Conservation (phyloP, 2,888 invertebrate genomes). For the Zaprionus obscuricornis region DNA sequence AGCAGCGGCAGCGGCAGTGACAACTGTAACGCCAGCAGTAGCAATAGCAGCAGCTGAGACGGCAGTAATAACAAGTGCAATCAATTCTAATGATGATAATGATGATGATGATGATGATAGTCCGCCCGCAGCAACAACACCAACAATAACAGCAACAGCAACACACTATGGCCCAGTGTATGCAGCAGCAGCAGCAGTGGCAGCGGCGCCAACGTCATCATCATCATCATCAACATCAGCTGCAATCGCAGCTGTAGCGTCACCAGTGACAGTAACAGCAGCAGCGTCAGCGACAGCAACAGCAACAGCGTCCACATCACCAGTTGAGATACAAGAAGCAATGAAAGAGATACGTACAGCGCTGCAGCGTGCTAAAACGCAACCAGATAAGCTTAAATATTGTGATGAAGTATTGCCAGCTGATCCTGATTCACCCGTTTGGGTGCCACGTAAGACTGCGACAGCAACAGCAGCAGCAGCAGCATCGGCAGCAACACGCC, state of each 20-base stretch:
- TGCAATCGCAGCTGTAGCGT: background rate
- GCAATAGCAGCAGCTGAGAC: conserved; percentile 17
- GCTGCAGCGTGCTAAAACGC: conserved; percentile 85
- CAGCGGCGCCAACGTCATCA: conserved; percentile 10
- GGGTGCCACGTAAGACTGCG: conserved; percentile 80
- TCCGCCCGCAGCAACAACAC: conserved; percentile 47
- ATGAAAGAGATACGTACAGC: conserved; percentile 93
- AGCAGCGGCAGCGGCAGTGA: background rate
- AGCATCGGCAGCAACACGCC: conserved; percentile 30
- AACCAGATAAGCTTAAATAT: conserved; percentile 82
- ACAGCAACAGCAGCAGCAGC: conserved; percentile 15
- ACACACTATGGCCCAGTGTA: conserved; percentile 78
- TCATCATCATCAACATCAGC: conserved; percentile 4
- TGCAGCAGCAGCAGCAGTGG: conserved; percentile 47
- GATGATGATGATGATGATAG: conserved; percentile 38
- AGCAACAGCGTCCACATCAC: conserved; percentile 84
- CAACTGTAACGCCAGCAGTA: background rate
- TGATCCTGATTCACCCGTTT: conserved; percentile 82
- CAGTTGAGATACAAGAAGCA: conserved; percentile 86
- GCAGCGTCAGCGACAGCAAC: background rate
- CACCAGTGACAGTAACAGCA: too few species aligned
- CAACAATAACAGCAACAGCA: conserved; percentile 8
- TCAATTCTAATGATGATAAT: conserved; percentile 31
- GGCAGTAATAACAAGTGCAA: background rate
- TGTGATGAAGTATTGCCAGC: conserved; percentile 81